These are phyloP conservation scores for Eptesicus fuscus DNA, from an alignment of 2,113 vertebrate species.

Conservation along the genomic window DNA sequence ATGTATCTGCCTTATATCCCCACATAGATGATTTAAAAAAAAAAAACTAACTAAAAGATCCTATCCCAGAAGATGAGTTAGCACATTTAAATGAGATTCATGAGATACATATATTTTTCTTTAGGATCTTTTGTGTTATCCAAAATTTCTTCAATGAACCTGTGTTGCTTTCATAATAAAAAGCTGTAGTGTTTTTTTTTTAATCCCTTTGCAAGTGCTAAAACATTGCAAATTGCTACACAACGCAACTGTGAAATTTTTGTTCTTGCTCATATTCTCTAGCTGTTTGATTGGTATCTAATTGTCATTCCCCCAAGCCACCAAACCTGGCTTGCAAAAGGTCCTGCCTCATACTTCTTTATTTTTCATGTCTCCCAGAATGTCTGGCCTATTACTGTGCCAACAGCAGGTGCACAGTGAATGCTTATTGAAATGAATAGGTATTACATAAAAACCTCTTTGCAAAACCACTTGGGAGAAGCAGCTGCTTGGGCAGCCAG, in stretches of 20 bases:
- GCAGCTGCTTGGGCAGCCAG: not conserved
- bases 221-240: not conserved
- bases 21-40: not conserved
- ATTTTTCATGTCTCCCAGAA: not conserved
- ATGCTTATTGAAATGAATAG: conserved; percentile 13
- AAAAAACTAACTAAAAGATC: not conserved
- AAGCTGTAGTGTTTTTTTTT: not conserved
- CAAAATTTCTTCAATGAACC: not conserved
- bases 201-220: not conserved
- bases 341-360: not conserved
- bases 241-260: not conserved
- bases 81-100: not conserved
- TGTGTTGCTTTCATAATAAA: not conserved
- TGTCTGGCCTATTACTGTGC: not conserved
- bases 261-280: not conserved
- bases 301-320: not conserved
- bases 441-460: conserved; percentile 25
- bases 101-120: not conserved
- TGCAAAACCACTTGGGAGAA: not conserved
- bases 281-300: not conserved
- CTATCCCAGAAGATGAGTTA: not conserved
- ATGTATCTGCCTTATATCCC: not conserved
- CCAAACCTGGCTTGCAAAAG: not conserved
- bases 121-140: not conserved
- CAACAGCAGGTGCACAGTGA: not conserved